Base-by-base conservation (phyloP, 2,113 vertebrate genomes). In the Lophura nycthemera region DNA sequence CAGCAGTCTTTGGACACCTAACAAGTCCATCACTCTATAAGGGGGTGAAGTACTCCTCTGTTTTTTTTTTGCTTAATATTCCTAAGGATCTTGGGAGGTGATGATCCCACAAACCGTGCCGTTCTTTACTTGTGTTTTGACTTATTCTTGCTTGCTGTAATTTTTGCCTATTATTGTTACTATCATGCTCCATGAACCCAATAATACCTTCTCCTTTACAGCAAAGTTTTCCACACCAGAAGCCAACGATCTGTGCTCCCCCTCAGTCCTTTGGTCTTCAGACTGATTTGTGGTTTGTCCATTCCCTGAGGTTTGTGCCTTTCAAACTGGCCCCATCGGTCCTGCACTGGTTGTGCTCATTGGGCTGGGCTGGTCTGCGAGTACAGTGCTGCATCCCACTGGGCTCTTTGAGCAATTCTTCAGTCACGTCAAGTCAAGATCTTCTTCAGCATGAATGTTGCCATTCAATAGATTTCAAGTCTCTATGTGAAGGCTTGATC, bases 401-500 rank as follows among this genome's bases (percentile, higher is more conserved):
- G 3, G 14, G 16, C 24, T 45, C 27, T 30, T 22, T 5, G 12
- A 32, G 21, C 25, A 5, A 40, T 76, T 78, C 56, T 67, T 29
- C 38, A 38, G n/a, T 38, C 32, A 47, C 67, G 78, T 81, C 1
- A 0, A 36, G 70, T 40, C 0, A 56, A 50, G 38, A 50, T 15
- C 20, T 86, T 54, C 57, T 34, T 14, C 67, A 81, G 61, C 8
- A 0, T 12, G 16, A 81, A 50, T 2, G 2, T n/a, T 40, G 13
- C 20, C 0, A 1, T 59, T 63, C 50, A 74, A 54, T 88, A 30
- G 36, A 73, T 38, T 84, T 81, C 36, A 60, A 45, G n/a, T 11
- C 43, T 66, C 15, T 67, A 34, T 2, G 0, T 22, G 45, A 71
- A 81, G 61, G 29, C 0, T 0, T 22, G 38, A 60, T 74, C 52